Base-by-base conservation (phyloP, 2,113 vertebrate genomes). In the Tautogolabrus adspersus region DNA sequence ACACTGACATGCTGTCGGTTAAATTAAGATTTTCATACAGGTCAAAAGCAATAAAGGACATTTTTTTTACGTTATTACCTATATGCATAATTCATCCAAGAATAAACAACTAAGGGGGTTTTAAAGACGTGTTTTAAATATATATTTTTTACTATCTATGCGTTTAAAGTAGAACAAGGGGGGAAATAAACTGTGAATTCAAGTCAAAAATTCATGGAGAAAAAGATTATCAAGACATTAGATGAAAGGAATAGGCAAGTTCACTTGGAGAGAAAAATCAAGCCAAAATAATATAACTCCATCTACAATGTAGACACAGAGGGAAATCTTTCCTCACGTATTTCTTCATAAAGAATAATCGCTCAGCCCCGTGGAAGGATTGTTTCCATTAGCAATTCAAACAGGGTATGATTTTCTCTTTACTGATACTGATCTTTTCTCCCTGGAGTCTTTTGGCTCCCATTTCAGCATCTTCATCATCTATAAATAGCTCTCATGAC, bases 351-450 rank as follows among this genome's bases (percentile, higher is more conserved):
- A 81, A 74, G 74, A 10, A 58, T 69, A 87, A 86, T 84, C 15
- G 13, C 64, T 77, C 22, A 21, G 75, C 69, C 55, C 75, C 73
- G 47, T 66, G 59, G 21, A 79, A 77, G 75, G 70, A 86, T 83
- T 79, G 74, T 79, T 87, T 87, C 79, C 80, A 89, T 91, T 88
- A 85, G 80, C 83, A 85, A 88, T 87, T 89, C 86, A 86, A 88
- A 89, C 74, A 79, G 38, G 61, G 77, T 3, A 22, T 63, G 76
- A 34, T 77, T 85, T 72, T 67, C n/a, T 82, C 65, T 77, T 58
- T 72, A 44, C 63, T 79, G 87, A 90, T 88, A 84, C 44, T 23
- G 54, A 88, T 85, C 75, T 82, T 77, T 69, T 78, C 63, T 75
- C 78, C 37, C 66, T 19, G 65, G 75, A 72, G 74, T 74, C 47